Evolutionary conservation across 2,797 vertebrate genomes (phyloP).

Genomic region (Hephaestus fuliginosus): DNA sequence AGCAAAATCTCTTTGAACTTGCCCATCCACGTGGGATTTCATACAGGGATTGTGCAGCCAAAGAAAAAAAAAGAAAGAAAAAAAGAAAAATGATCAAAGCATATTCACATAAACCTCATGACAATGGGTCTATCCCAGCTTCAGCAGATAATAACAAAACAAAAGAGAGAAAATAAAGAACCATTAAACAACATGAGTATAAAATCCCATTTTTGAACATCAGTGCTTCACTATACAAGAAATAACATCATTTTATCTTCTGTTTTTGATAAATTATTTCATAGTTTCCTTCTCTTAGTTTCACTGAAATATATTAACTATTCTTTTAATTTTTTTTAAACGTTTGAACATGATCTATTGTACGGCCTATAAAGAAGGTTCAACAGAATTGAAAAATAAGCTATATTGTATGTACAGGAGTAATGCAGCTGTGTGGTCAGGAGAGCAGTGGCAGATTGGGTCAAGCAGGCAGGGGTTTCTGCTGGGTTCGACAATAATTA

Average conservation of each 20-base stretch:
- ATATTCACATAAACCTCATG: conserved; percentile 75
- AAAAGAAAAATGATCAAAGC: conserved; percentile 67
- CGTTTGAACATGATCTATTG: conserved; percentile 80
- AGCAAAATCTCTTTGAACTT: conserved; percentile 73
- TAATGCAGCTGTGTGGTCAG: conserved; percentile 77
- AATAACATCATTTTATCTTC: conserved; percentile 84
- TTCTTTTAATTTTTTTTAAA: conserved; percentile 74
- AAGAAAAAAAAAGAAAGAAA: conserved; percentile 31
- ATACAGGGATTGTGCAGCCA: conserved; percentile 73
- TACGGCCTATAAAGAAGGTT: conserved; percentile 83
- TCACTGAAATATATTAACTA: conserved; percentile 87
- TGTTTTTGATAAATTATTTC: conserved; percentile 86
- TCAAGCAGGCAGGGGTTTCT: conserved; percentile 66
- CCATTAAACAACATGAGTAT: conserved; percentile 79
- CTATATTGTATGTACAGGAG: conserved; percentile 88
- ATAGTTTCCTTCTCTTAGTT: conserved; percentile 83
- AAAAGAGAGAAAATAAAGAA: conserved; percentile 67
- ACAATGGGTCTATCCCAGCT: conserved; percentile 81
- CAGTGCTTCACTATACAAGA: conserved; percentile 83
- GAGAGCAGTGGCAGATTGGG: conserved; percentile 72
- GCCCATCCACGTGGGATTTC: conserved; percentile 61
- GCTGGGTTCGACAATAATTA: conserved; percentile 55
- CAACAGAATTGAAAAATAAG: conserved; percentile 89
- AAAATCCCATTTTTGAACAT: conserved; percentile 83
- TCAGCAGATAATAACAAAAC: conserved; percentile 72